Conservation (phyloP, 2,797 vertebrate species). For the Cuniculus paca region DNA sequence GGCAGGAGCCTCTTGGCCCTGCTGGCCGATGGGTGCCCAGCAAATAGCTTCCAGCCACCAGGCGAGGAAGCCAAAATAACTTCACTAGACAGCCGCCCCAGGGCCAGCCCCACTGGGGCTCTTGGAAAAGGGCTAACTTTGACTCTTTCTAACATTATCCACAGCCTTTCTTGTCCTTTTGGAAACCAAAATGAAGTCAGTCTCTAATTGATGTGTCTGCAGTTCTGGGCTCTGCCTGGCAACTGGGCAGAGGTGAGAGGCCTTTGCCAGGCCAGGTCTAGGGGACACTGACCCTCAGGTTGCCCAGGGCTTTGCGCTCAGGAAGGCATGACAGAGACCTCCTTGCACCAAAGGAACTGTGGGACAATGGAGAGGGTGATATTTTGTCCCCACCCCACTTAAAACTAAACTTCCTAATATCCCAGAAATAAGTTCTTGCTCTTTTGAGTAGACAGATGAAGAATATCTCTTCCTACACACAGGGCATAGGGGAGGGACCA, state of each 20-base stretch:
- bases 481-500: accelerated
- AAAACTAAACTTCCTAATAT: neutral
- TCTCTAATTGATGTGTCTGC: constrained; percentile 73
- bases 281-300: neutral
- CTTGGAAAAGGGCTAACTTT: constrained; percentile 61
- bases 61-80: constrained; percentile 70
- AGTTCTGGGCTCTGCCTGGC: constrained; percentile 41
- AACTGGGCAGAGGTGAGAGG: neutral
- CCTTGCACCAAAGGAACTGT: neutral
- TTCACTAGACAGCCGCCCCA: constrained; percentile 61
- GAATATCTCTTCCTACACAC: accelerated
- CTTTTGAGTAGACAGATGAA: neutral
- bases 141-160: constrained; percentile 77
- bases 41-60: constrained; percentile 74
- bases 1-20: constrained; percentile 67
- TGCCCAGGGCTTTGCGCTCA: neutral
- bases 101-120: constrained; percentile 38
- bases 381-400: neutral
- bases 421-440: neutral
- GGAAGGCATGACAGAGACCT: neutral
- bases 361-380: neutral
- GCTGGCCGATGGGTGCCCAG: constrained; percentile 70
- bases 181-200: constrained; percentile 66
- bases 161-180: constrained; percentile 74
- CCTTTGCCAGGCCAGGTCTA: neutral